These are phyloP conservation scores for Aplidium turbinatum DNA, from an alignment of 23 tunicate species.

Conservation along the genomic window DNA sequence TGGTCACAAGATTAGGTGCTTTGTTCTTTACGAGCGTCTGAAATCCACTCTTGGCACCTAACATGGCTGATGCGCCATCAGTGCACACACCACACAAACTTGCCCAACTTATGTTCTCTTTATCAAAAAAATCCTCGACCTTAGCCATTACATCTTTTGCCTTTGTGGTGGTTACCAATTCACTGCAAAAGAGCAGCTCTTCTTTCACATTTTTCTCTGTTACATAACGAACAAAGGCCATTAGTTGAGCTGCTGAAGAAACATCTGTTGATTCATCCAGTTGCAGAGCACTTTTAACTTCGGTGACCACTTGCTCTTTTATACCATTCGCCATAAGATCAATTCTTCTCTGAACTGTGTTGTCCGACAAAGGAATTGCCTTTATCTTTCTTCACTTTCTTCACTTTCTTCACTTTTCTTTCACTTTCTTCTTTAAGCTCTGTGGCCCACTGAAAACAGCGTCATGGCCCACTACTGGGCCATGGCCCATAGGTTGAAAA, in stretches of 20 bases:
- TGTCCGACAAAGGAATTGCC: slow-evolving; percentile 34
- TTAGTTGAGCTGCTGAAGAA: slow-evolving; percentile 32
- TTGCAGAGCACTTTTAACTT: slow-evolving; percentile 22
- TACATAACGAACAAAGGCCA: slow-evolving; percentile 25
- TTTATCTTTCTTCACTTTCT: slow-evolving; percentile 31
- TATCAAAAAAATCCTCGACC: slow-evolving; percentile 29
- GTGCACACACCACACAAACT: slow-evolving; percentile 30
- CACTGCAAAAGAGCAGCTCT: slow-evolving; percentile 31
- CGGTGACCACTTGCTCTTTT: slow-evolving; percentile 25
- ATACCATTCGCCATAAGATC: slow-evolving; percentile 27
- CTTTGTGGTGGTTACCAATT: slow-evolving; percentile 24
- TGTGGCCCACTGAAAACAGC: too few relatives aligned
- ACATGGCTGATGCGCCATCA: slow-evolving; percentile 36
- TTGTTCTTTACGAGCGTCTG: slow-evolving; percentile 24
- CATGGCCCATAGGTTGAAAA: too few relatives aligned
- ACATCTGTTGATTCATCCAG: slow-evolving; percentile 29
- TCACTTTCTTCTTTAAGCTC: too few relatives aligned
- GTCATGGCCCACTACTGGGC: too few relatives aligned
- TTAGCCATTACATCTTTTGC: slow-evolving; percentile 35
- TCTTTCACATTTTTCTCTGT: slow-evolving; percentile 27
- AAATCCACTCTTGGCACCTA: slow-evolving; percentile 25
- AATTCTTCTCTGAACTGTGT: slow-evolving; percentile 31
- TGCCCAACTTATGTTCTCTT: slow-evolving; percentile 29
- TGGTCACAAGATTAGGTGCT: slow-evolving; percentile 17
- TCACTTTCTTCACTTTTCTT: too few relatives aligned